Conservation (phyloP, 2,888 invertebrate species). For the Eugnorisma glareosa region DNA sequence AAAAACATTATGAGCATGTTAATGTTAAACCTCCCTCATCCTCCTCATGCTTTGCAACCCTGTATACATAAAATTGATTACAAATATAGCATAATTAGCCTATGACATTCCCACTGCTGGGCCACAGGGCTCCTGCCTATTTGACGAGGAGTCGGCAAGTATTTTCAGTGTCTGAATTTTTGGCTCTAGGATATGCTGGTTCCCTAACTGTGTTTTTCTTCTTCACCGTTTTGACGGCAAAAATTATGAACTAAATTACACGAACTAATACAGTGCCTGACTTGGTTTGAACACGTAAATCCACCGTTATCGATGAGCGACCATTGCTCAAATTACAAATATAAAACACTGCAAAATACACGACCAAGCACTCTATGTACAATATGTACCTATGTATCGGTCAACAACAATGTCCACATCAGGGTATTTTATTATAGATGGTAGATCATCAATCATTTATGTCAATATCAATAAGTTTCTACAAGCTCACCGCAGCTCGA, state of each 20-base stretch:
- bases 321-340: neutral
- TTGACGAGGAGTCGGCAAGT: neutral
- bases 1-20: neutral
- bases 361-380: neutral
- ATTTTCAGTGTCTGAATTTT: neutral
- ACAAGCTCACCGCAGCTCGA: conserved; percentile 13
- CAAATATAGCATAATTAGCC: neutral
- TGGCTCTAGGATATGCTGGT: neutral
- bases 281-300: neutral
- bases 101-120: neutral
- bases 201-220: neutral
- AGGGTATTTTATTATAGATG: conserved; percentile 39
- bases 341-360: neutral
- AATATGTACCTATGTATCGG: neutral
- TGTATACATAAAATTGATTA: neutral
- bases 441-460: conserved; percentile 48
- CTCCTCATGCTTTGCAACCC: neutral
- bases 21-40: neutral
- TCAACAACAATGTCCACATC: conserved; percentile 26
- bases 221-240: neutral
- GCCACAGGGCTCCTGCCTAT: neutral
- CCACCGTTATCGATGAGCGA: neutral
- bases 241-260: neutral
- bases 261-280: neutral
- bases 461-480: conserved; percentile 50